These are phyloP conservation scores for Dermatemys mawii DNA, from an alignment of 2,113 vertebrate genomes.

Conservation along the genomic window DNA sequence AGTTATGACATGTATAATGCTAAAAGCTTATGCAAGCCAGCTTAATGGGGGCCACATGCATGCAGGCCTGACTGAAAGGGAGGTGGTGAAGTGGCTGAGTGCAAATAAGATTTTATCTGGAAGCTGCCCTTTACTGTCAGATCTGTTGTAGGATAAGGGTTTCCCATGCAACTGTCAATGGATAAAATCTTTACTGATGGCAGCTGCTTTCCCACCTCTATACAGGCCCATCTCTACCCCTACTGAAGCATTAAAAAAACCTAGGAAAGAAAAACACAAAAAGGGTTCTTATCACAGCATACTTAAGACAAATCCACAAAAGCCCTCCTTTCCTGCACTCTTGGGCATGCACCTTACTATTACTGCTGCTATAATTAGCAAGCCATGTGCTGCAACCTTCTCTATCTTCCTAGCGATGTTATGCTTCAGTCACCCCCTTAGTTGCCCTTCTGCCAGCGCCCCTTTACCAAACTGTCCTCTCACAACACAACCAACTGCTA, in stretches of 20 bases:
- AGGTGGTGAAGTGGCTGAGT: neutral
- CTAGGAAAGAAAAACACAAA: neutral
- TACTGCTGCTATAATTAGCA: neutral
- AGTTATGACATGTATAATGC: neutral
- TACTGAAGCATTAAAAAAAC: neutral
- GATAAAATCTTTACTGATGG: neutral
- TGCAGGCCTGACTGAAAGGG: neutral
- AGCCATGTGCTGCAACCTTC: neutral
- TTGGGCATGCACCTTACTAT: neutral
- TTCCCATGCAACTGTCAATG: neutral
- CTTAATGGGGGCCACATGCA: neutral
- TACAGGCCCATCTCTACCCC: neutral
- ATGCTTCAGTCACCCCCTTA: neutral
- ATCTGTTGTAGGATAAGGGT: neutral
- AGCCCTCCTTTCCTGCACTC: neutral
- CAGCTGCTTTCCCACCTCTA: neutral
- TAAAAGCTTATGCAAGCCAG: neutral
- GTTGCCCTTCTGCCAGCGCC: neutral
- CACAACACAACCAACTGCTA: neutral
- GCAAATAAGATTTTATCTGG: neutral
- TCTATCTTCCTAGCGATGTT: neutral
- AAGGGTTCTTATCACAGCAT: neutral
- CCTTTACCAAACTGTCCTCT: neutral
- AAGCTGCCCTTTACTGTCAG: neutral
- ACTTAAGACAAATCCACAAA: neutral